Conservation (phyloP, 2,888 invertebrate genomes). For the Drosophila flavopinicola region DNA sequence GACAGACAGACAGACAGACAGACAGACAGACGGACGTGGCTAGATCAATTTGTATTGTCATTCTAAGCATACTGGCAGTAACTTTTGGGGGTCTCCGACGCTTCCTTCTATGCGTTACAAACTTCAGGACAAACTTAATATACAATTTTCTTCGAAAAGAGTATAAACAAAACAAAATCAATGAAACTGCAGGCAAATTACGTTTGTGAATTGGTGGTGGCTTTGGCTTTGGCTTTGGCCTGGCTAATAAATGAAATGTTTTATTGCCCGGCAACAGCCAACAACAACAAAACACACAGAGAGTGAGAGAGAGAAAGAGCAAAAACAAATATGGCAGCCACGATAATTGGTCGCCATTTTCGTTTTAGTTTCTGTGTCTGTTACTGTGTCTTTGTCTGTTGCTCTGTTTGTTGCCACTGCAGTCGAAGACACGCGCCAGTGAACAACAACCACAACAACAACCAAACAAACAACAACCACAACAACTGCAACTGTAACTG, state of each 20-base stretch:
- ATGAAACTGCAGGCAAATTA: constrained; percentile 50
- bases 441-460: constrained; percentile 30
- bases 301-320: neutral
- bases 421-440: constrained; percentile 66
- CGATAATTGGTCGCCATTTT: constrained; percentile 75
- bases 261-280: constrained; percentile 72
- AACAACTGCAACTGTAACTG: constrained; percentile 50
- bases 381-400: constrained; percentile 35
- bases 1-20: too few relatives aligned
- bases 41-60: too few relatives aligned
- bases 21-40: too few relatives aligned
- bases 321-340: constrained; percentile 72
- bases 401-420: constrained; percentile 4
- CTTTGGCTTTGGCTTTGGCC: constrained; percentile 14
- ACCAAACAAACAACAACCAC: constrained; percentile 18
- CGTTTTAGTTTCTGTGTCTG: constrained; percentile 28
- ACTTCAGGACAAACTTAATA: too few relatives aligned
- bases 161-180: too few relatives aligned
- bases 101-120: too few relatives aligned
- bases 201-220: neutral
- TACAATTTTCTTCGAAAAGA: too few relatives aligned
- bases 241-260: constrained; percentile 70
- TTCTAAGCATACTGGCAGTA: too few relatives aligned
- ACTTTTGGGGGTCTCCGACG: too few relatives aligned
- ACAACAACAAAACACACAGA: constrained; percentile 10